Percentiles rank a stretch among this genome's conserved stretches.
Conservation (phyloP, 64 coral and sea anemone genomes). For the Stichodactyla mertensii region DNA sequence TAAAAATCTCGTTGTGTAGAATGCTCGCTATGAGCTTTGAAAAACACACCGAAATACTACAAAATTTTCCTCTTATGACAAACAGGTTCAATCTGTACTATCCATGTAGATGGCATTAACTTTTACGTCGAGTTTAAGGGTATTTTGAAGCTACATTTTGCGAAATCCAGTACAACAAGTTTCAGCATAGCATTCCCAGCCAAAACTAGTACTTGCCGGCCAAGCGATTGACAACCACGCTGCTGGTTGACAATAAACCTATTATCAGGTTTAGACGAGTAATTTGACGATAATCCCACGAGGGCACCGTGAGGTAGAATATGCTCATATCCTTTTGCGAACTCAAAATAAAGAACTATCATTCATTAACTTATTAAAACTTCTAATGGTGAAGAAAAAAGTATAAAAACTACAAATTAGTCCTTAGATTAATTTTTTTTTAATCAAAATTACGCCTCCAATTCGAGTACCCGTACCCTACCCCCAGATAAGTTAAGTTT, state of each 20-base stretch:
- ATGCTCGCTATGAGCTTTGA: background rate
- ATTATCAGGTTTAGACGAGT: background rate
- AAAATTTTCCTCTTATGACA: background rate
- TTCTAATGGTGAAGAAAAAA: background rate
- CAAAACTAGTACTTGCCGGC: background rate
- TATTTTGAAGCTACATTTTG: background rate
- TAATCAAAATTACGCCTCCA: background rate
- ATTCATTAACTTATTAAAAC: background rate
- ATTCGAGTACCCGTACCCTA: background rate
- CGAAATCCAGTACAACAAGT: background rate
- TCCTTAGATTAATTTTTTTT: background rate
- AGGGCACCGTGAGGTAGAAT: background rate
- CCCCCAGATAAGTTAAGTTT: background rate
- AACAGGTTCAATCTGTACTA: background rate
- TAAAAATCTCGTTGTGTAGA: background rate
- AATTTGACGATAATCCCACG: background rate
- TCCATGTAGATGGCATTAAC: background rate
- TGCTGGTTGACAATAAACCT: background rate
- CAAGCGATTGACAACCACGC: slow-evolving; percentile 11
- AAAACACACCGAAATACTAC: background rate
- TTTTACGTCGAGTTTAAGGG: background rate
- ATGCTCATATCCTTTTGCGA: background rate
- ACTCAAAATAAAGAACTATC: background rate
- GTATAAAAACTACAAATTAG: background rate
- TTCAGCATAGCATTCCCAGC: background rate